These are phyloP conservation scores for Novumbra hubbsi DNA, from an alignment of 2,797 vertebrate genomes.

Conservation along the genomic window DNA sequence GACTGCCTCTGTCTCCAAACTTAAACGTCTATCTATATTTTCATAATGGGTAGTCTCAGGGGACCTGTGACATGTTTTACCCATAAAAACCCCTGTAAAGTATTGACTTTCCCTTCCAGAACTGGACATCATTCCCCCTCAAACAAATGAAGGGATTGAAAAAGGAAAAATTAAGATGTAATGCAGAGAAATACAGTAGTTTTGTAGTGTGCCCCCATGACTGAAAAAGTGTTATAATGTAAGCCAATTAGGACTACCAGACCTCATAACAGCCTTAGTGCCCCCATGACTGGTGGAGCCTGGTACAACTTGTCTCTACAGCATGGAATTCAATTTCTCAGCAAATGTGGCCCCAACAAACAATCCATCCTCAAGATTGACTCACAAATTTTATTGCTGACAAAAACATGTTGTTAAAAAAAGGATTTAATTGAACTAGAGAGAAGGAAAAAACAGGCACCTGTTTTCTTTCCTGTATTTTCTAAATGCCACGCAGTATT, in stretches of 20 bases:
- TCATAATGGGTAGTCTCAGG: conserved; percentile 30
- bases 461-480: conserved; percentile 49
- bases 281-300: conserved; percentile 62
- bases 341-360: conserved; percentile 31
- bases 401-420: conserved; percentile 39
- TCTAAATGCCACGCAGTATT: conserved; percentile 50
- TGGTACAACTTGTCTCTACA: conserved; percentile 48
- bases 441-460: conserved; percentile 25
- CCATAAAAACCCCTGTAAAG: conserved; percentile 55
- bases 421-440: conserved; percentile 48
- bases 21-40: conserved; percentile 34
- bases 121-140: conserved; percentile 19
- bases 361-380: conserved; percentile 42
- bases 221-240: conserved; percentile 43
- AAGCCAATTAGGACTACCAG: conserved; percentile 9
- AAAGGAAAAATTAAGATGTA: conserved; percentile 60
- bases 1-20: conserved; percentile 32
- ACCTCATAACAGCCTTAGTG: conserved; percentile 30
- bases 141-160: conserved; percentile 44
- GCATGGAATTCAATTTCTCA: conserved; percentile 54
- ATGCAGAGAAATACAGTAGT: not conserved
- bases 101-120: conserved; percentile 48
- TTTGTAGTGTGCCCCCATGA: not conserved
- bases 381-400: conserved; percentile 36
- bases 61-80: conserved; percentile 32